These are phyloP conservation scores for Himalopsyche japonica DNA, from an alignment of 2,888 invertebrate genomes.

Conservation along the genomic window DNA sequence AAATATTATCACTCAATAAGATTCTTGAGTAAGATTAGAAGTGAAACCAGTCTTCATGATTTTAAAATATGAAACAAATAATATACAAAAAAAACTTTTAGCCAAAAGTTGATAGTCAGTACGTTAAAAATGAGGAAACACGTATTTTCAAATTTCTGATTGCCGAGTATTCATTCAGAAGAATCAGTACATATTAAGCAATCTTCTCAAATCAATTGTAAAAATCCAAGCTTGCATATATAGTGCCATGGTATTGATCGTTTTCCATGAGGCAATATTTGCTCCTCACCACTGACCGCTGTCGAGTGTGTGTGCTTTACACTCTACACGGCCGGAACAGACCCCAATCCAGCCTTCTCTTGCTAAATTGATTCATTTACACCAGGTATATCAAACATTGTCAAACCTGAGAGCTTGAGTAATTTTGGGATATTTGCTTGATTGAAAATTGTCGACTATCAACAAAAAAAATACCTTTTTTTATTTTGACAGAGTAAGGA, in stretches of 20 bases:
- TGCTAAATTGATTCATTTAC: neutral
- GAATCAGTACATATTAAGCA: neutral
- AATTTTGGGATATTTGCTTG: no score
- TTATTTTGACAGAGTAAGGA: no score
- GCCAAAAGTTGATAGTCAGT: no score
- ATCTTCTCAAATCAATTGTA: neutral
- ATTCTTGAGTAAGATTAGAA: no score
- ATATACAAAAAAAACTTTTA: no score
- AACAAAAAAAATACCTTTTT: no score
- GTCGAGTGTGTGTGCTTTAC: neutral
- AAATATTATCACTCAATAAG: no score
- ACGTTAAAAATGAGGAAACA: no score
- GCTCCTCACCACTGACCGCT: neutral
- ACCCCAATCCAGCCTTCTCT: neutral
- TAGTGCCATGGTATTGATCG: neutral
- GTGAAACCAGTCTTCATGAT: no score
- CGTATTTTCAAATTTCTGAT: no score
- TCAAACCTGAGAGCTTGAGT: neutral
- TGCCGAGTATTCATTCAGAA: neutral
- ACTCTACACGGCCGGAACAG: neutral
- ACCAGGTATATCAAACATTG: neutral
- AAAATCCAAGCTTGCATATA: neutral
- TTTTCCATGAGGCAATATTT: slow-evolving; percentile 1
- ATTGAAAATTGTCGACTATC: no score
- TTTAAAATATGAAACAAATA: no score